A percentile compares a stretch with the other conserved stretches of the same genome.
phyloP scores from a whole-genome alignment of 2,888 invertebrate species.

The Chymomyza caudatula region DNA sequence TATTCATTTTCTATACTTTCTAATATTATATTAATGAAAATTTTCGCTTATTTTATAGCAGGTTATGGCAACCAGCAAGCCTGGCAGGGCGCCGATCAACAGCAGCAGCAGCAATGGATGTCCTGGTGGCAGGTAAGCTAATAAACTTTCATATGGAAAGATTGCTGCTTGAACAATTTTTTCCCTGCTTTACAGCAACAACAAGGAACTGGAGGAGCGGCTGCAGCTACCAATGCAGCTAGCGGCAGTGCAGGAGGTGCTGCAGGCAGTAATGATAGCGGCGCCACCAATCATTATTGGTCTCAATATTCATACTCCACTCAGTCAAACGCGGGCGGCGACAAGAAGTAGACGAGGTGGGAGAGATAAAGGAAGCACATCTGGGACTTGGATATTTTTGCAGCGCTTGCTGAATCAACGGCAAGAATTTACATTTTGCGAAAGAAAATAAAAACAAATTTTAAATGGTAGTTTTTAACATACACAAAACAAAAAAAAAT shows the following conservation, averaged over 20 bases:
- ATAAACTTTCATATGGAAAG: background rate
- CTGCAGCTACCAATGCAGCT: slow-evolving; percentile 17
- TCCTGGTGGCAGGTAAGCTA: slow-evolving; percentile 77
- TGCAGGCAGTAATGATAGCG: slow-evolving; percentile 52
- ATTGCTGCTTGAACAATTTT: background rate
- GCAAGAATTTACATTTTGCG: background rate
- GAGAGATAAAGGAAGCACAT: background rate
- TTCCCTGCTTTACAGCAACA: slow-evolving; percentile 23
- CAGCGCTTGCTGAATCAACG: background rate
- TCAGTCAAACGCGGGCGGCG: slow-evolving; percentile 60
- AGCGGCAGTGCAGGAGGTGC: slow-evolving; percentile 33
- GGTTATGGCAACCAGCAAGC: slow-evolving; percentile 74
- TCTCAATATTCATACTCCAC: slow-evolving; percentile 77
- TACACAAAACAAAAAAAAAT: background rate
- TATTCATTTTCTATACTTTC: too few relatives aligned
- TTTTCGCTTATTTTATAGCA: slow-evolving; percentile 28
- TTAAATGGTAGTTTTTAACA: background rate
- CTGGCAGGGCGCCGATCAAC: slow-evolving; percentile 74
- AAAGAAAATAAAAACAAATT: background rate
- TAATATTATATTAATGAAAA: background rate
- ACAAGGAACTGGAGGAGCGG: slow-evolving; percentile 50
- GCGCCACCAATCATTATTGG: slow-evolving; percentile 75
- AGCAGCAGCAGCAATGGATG: slow-evolving; percentile 74
- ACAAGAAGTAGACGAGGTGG: slow-evolving; percentile 45
- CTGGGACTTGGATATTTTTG: background rate